Percentiles rank a stretch among this genome's conserved stretches.
Evolutionary conservation across 2,113 vertebrate genomes (phyloP).

Genomic region (Oceanodroma tethys): DNA sequence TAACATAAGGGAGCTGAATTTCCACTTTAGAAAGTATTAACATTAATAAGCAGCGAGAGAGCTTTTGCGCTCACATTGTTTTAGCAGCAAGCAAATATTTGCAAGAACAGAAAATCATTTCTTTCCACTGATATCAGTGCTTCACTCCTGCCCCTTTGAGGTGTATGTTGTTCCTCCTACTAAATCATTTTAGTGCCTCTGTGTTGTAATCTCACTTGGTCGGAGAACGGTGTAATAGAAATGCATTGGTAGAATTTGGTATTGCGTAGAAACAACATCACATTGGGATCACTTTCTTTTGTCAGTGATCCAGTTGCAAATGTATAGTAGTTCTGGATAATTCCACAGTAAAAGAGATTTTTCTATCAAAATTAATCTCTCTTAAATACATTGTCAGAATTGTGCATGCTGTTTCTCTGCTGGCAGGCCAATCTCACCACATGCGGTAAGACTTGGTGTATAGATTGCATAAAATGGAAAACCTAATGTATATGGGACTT

Average conservation of each 20-base stretch:
- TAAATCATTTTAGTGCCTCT: neutral
- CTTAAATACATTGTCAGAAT: neutral
- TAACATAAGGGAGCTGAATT: neutral
- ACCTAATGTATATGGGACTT: too few species aligned
- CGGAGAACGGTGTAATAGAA: neutral
- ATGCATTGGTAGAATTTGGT: neutral
- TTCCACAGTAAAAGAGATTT: conserved; percentile 14
- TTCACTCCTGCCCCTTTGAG: neutral
- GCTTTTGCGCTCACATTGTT: neutral
- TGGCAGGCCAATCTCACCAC: neutral
- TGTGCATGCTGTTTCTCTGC: neutral
- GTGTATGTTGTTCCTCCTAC: neutral
- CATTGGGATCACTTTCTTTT: neutral
- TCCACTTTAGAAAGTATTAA: neutral
- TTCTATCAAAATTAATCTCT: neutral
- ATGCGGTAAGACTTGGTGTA: rapidly evolving
- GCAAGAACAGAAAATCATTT: neutral
- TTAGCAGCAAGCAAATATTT: neutral
- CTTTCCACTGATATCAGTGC: neutral
- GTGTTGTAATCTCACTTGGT: neutral
- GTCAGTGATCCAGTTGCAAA: neutral
- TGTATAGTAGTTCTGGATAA: neutral
- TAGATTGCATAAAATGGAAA: neutral
- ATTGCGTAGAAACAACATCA: neutral
- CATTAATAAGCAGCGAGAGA: neutral